Evolutionary conservation across 2,113 vertebrate species (phyloP), one percentile per base, ranked within the genome.

Genomic region (Glaucidium brasilianum): DNA sequence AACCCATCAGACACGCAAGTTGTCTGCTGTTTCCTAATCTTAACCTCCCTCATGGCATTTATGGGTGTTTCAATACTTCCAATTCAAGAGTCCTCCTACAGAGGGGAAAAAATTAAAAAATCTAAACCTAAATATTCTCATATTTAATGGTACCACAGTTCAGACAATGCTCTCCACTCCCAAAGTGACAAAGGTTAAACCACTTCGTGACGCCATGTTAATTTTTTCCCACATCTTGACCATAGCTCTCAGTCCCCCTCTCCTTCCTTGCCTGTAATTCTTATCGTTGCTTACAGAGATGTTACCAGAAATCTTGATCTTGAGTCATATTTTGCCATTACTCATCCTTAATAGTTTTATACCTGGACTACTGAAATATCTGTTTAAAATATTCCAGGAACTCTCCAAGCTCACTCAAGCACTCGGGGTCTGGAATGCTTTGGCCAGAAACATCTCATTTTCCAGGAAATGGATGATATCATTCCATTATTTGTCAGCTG

Each of bases 381-480:
- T 74, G 69, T 68, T 93, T 67, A 73, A 75, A 79, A 83, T 58
- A 74, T 50, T 90, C 94, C 64, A 92, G 85, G 85, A 96, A 92
- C 81, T 85, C 79, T 76, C 60, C 85, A 88, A 88, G 75, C 87
- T 95, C 93, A 69, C 41, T 77, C 35, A 90, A 92, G 58, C 72
- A 49, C 49, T 66, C 9, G 0, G 71, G 55, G 63, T 68, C 94
- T 95, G 96, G 79, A 95, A 96, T 83, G 63, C 45, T 88, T 80
- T 92, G 94, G 82, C 94, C 87, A 92, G 84, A 91, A 89, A 52
- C 15, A 17, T 78, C 63, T 79, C 12, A 45, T 93, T 94, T 97
- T 97, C 96, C 96, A 97, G 96, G 97, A 97, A 97, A 92, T 14
- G 30, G 90, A 92, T 97, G 97, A 98, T 85, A 49, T 96, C 91